Conservation (phyloP, 64 coral and sea anemone genomes). For the Pocillopora damicornis region DNA sequence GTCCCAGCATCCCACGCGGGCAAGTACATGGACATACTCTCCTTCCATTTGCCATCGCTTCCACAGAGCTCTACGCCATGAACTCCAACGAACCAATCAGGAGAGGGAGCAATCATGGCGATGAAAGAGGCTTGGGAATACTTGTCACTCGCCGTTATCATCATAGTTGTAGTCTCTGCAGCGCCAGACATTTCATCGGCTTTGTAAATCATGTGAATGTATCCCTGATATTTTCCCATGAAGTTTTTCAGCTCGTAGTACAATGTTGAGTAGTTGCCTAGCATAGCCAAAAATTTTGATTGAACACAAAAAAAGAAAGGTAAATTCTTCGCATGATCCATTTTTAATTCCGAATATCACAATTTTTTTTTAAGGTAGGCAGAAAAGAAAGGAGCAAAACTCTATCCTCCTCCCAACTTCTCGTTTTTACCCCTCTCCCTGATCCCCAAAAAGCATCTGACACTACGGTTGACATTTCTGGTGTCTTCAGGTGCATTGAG, state of each 20-base stretch:
- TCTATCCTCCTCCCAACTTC: too few species aligned
- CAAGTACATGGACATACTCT: neutral
- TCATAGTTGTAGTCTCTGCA: neutral
- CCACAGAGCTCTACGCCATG: conserved; percentile 40
- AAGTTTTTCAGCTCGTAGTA: neutral
- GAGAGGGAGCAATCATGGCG: conserved; percentile 54
- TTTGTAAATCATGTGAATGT: neutral
- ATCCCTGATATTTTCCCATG: neutral
- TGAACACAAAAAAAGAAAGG: neutral
- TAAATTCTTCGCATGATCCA: too few species aligned
- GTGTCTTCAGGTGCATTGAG: too few species aligned
- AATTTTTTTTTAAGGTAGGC: too few species aligned
- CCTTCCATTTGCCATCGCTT: conserved; percentile 31
- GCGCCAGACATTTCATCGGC: too few species aligned
- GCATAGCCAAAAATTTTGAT: neutral
- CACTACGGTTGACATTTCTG: too few species aligned
- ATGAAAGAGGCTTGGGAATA: conserved; percentile 27
- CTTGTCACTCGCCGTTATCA: neutral
- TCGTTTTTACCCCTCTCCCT: too few species aligned
- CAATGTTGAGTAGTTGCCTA: neutral
- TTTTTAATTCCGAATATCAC: too few species aligned
- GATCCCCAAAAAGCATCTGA: too few species aligned
- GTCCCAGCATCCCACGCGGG: conserved; percentile 48
- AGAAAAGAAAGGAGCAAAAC: too few species aligned
- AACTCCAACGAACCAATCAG: conserved; percentile 67